A percentile compares a stretch with the other conserved stretches of the same genome.
Conservation (phyloP, 2,113 vertebrate genomes). For the Chaenogobius annularis region DNA sequence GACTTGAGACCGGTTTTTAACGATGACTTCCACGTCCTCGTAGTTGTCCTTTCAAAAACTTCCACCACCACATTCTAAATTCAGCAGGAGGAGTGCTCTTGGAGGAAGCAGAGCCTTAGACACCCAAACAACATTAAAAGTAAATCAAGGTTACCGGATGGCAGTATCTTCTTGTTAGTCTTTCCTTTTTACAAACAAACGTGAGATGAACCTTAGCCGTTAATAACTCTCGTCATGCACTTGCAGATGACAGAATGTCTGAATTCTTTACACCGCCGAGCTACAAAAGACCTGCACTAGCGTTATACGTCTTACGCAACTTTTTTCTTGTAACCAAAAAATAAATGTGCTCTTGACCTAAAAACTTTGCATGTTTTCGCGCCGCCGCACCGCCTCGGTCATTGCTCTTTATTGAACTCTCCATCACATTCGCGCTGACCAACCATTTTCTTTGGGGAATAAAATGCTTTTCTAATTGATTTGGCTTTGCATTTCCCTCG, state of each 20-base stretch:
- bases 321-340: not conserved
- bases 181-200: not conserved
- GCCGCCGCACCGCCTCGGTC: not conserved
- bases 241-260: not conserved
- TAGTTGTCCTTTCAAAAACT: not conserved
- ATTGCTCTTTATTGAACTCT: conserved; percentile 4
- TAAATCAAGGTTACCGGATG: not conserved
- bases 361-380: not conserved
- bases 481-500: conserved; percentile 51
- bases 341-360: not conserved
- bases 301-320: not conserved
- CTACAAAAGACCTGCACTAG: not conserved
- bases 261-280: not conserved
- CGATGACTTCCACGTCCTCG: no score
- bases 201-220: not conserved
- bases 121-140: conserved; percentile 3
- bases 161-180: not conserved
- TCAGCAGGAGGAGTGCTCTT: not conserved
- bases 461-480: conserved; percentile 69
- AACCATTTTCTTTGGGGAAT: conserved; percentile 47
- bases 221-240: not conserved
- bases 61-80: not conserved
- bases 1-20: no score
- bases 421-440: conserved; percentile 27
- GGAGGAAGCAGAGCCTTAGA: not conserved